These are phyloP conservation scores for Pluvialis apricaria DNA, from an alignment of 2,113 vertebrate genomes.

Conservation along the genomic window DNA sequence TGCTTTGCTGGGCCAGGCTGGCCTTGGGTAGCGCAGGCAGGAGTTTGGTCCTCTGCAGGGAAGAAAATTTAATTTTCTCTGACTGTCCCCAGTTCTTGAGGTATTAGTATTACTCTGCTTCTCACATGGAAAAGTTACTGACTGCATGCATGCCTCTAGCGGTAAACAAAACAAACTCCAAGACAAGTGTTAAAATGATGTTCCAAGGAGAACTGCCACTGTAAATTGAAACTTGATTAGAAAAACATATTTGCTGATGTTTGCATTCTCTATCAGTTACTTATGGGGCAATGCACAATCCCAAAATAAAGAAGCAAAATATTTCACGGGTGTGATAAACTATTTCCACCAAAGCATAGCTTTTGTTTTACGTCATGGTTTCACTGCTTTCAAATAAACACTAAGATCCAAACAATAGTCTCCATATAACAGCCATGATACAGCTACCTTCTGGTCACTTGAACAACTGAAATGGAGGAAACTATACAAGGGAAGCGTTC, in stretches of 20 bases:
- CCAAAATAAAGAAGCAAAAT: not conserved
- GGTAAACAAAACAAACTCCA: not conserved
- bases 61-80: not conserved
- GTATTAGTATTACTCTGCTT: not conserved
- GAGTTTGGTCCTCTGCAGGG: not conserved
- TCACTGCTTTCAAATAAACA: not conserved
- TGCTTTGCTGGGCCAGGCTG: not conserved
- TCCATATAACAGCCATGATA: not conserved
- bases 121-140: not conserved
- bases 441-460: not conserved
- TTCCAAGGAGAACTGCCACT: not conserved
- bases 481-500: not conserved
- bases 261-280: not conserved
- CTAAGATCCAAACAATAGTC: not conserved
- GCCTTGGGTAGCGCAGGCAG: not conserved
- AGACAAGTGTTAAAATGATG: not conserved
- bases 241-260: not conserved
- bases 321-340: not conserved
- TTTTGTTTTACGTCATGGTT: not conserved
- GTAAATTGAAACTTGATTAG: conserved; percentile 3
- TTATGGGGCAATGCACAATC: not conserved
- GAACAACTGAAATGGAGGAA: not conserved
- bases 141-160: not conserved
- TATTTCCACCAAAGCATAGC: not conserved
- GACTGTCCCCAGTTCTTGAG: not conserved